Evolutionary conservation across 2,888 invertebrate species (phyloP).

Genomic region (Amblyjoppa fuscipennis): DNA sequence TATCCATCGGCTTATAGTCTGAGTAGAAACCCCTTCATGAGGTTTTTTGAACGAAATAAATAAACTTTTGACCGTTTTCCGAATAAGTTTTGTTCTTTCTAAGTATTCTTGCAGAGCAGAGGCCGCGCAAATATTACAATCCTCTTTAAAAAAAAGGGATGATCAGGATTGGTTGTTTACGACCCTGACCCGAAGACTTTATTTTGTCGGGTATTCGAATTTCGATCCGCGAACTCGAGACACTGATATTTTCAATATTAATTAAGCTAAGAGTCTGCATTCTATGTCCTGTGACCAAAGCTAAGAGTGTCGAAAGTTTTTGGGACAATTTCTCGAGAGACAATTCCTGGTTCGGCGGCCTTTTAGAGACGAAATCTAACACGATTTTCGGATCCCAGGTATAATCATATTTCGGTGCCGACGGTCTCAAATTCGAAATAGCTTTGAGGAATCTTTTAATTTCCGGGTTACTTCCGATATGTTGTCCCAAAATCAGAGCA

Average conservation of each 20-base stretch:
- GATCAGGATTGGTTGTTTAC: constrained; percentile 41
- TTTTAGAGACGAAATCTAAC: constrained; percentile 39
- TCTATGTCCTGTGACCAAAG: constrained; percentile 62
- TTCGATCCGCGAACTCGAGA: neutral
- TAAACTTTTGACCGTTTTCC: neutral
- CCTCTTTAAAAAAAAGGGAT: constrained; percentile 54
- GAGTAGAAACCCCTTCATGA: constrained; percentile 40
- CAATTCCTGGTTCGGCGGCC: neutral
- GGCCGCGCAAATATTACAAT: constrained; percentile 50
- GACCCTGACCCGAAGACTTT: constrained; percentile 57
- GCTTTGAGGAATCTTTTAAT: constrained; percentile 71
- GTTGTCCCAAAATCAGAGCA: constrained; percentile 15
- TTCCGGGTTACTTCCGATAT: constrained; percentile 58
- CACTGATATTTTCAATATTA: constrained; percentile 16
- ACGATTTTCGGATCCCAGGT: constrained; percentile 74
- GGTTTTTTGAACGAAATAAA: constrained; percentile 60
- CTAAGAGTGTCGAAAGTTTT: constrained; percentile 68
- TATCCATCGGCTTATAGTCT: constrained; percentile 63
- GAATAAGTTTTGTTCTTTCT: constrained; percentile 50
- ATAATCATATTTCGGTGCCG: constrained; percentile 66
- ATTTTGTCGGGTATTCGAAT: constrained; percentile 45
- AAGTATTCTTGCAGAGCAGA: constrained; percentile 47
- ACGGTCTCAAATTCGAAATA: constrained; percentile 68
- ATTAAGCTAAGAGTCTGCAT: constrained; percentile 32
- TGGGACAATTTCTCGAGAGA: constrained; percentile 5